Conservation (phyloP, 1,140 invertebrate genomes). For the Matsumurasca onukii region DNA sequence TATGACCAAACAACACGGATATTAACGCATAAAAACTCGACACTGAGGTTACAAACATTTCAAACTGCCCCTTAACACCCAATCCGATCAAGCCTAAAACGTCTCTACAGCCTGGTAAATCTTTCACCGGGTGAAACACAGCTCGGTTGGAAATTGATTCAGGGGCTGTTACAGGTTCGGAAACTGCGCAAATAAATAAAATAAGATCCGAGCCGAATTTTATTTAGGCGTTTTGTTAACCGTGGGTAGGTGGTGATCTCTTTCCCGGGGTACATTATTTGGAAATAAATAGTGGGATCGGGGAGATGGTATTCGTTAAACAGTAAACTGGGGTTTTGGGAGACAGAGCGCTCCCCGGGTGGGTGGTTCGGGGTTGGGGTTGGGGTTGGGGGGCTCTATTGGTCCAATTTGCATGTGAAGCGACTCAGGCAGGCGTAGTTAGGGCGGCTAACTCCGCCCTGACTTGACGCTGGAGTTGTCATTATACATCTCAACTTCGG, state of each 20-base stretch:
- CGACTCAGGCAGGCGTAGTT: not conserved
- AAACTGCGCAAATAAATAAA: not conserved
- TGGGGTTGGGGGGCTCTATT: not conserved
- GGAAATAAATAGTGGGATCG: constrained; percentile 17
- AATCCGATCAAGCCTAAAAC: no score
- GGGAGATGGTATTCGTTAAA: constrained; percentile 10
- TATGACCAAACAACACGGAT: no score
- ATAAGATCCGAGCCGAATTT: not conserved
- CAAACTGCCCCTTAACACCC: no score
- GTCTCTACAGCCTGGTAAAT: no score
- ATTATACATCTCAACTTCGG: not conserved
- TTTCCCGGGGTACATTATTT: constrained; percentile 14
- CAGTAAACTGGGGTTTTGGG: constrained; percentile 16
- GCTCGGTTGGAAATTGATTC: no score
- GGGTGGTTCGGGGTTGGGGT: not conserved
- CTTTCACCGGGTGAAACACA: no score
- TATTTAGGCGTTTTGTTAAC: constrained; percentile 12
- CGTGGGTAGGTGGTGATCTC: not conserved
- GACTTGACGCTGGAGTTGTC: not conserved
- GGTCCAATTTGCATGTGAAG: constrained; percentile 18
- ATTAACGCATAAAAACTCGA: no score
- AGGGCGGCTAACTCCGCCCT: not conserved
- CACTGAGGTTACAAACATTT: no score
- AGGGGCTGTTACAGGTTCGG: no score
- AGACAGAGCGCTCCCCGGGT: not conserved